Base-by-base conservation (phyloP, 2,888 invertebrate species). In the Drosophila koepferae region DNA sequence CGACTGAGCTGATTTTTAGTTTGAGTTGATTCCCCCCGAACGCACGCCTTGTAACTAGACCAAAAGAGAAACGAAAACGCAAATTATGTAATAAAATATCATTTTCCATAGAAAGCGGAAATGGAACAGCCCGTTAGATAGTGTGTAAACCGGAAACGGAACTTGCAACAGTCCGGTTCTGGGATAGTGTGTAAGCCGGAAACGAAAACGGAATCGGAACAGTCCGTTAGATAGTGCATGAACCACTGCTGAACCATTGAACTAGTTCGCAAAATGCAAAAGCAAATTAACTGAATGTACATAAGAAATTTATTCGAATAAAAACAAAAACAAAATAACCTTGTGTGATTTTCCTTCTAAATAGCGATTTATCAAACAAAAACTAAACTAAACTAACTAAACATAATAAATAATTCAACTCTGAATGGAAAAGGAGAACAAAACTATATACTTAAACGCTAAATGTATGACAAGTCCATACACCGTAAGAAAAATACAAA, bases 271-370 rank as follows among this genome's bases (percentile, higher is more conserved):
- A 53, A 51, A 51, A 53, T 28, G 31, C 49, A 58, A 40, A 53
- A 40, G 31, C 49, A 58, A 54, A 31, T 49, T 40, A 67, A 66
- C 60, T 69, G 31, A 82, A 56, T 85, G 85, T 85, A 82, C 34
- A 85, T 87, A 85, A 36, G n/a, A 72, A 65, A 67, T 58, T 58
- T 58, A 72, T 65, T 66, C 44, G 2, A 64, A 65, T 59, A 63
- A 66, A 69, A 68, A 31, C 51, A 65, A 81, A 69, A 66, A 68
- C 44, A 64, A 67, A 81, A 72, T 77, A 77, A 65, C 51, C 56
- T 81, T 74, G 84, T 89, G 84, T 89, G 85, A 85, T 89, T 85
- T 84, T 85, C 80, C 80, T 81, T 82, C 89, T 87, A 84, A 81
- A 63, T 85, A 87, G 80, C 83, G 60, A 79, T 66, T 83, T 88